These are phyloP conservation scores for Hydractinia symbiolongicarpus DNA, from an alignment of 30 jellyfish, hydroid and myxozoan species.

Conservation along the genomic window DNA sequence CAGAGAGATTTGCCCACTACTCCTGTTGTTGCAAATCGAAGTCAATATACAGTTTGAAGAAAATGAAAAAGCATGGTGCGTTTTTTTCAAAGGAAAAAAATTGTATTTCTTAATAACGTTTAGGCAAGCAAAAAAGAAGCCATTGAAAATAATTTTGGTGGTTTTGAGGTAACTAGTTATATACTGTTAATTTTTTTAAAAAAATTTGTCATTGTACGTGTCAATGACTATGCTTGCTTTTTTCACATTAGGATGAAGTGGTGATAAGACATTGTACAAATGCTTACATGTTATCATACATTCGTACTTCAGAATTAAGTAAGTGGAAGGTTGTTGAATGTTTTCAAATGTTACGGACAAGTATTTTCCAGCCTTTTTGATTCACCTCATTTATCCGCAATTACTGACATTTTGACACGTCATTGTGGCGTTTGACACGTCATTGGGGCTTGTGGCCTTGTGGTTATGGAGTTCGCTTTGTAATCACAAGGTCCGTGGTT, in stretches of 20 bases:
- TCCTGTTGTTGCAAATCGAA: too few relatives aligned
- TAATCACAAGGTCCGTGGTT: too few relatives aligned
- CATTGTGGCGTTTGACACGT: too few relatives aligned
- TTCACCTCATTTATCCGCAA: background rate
- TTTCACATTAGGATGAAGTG: conserved; percentile 54
- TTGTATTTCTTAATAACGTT: background rate
- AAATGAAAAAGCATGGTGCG: background rate
- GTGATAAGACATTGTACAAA: conserved; percentile 88
- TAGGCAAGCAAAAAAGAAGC: conserved; percentile 95
- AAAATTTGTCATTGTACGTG: background rate
- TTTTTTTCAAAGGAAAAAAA: background rate
- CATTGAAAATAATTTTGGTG: conserved; percentile 88
- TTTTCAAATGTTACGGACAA: too few relatives aligned
- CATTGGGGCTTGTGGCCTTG: too few relatives aligned
- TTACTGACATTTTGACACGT: too few relatives aligned
- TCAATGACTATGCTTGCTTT: background rate
- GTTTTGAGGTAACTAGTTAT: conserved; percentile 75
- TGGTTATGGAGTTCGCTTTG: too few relatives aligned
- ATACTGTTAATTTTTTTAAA: background rate
- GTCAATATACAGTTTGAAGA: background rate
- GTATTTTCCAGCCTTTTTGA: background rate
- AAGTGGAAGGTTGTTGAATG: conserved; percentile 5
- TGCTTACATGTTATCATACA: conserved; percentile 89
- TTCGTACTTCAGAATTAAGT: conserved; percentile 67
- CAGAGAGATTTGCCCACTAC: background rate